Percentiles rank a stretch among this genome's conserved stretches.
These are phyloP conservation scores for Onychomys arenicola DNA, from an alignment of 2,797 vertebrate species.

Conservation along the genomic window DNA sequence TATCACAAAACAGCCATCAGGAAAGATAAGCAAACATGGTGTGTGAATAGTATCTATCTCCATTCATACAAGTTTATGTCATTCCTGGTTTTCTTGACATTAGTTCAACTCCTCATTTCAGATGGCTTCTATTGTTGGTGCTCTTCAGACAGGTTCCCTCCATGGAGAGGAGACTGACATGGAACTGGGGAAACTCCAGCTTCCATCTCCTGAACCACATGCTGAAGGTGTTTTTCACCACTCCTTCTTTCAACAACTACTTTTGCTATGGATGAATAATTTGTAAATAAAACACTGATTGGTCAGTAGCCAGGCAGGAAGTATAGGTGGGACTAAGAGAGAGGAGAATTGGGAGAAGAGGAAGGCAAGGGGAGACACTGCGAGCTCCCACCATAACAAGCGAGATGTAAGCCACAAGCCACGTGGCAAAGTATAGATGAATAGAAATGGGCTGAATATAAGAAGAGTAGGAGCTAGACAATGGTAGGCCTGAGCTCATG, in stretches of 20 bases:
- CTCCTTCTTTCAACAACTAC: not conserved
- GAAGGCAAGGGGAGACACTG: no score
- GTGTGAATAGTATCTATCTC: not conserved
- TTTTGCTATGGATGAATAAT: not conserved
- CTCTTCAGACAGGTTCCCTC: not conserved
- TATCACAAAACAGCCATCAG: not conserved
- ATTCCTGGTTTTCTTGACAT: not conserved
- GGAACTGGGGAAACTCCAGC: not conserved
- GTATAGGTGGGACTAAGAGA: no score
- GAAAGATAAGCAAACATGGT: not conserved
- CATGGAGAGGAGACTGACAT: not conserved
- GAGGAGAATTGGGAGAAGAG: no score
- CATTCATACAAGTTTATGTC: not conserved
- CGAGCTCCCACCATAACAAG: no score
- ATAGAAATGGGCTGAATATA: no score
- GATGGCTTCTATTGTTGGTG: not conserved
- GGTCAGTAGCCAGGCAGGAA: no score
- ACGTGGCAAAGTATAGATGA: no score
- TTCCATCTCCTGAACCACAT: not conserved
- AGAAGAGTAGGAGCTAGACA: no score
- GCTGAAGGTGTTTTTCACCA: not conserved
- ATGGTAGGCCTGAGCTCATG: no score
- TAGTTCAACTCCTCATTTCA: not conserved
- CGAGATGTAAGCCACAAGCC: no score
- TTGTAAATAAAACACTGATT: no score